Conservation (phyloP, 2,797 vertebrate species). For the Caiman crocodilus region DNA sequence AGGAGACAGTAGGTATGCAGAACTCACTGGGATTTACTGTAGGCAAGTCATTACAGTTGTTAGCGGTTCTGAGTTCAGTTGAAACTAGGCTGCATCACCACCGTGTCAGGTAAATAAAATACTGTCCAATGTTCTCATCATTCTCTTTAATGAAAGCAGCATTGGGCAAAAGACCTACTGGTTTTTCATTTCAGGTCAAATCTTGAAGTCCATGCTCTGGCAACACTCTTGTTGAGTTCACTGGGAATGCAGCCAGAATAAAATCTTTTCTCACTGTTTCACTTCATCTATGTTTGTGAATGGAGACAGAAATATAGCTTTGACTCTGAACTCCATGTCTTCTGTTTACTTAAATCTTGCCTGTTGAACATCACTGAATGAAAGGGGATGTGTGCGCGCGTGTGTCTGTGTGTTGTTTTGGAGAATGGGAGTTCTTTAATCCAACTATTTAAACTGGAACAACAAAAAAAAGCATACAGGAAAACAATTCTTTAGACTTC, state of each 20-base stretch:
- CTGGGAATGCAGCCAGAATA: neutral
- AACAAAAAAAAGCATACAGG: conserved; percentile 9
- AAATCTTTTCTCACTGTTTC: neutral
- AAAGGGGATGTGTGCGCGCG: neutral
- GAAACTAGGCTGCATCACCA: neutral
- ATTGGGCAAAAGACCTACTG: neutral
- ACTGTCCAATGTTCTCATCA: neutral
- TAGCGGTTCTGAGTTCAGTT: rapidly evolving
- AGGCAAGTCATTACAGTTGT: neutral
- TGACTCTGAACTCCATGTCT: neutral
- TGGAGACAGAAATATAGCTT: neutral
- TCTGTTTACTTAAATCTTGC: neutral
- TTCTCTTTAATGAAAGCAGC: neutral
- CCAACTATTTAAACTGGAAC: neutral
- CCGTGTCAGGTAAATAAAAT: neutral
- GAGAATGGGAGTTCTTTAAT: neutral
- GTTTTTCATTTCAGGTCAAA: neutral
- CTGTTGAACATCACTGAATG: neutral
- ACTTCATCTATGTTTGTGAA: neutral
- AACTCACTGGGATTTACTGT: rapidly evolving
- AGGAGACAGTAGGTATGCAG: neutral
- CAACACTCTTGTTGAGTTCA: neutral
- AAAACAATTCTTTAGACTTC: neutral
- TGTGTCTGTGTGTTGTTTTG: neutral
- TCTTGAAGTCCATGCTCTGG: neutral